These are phyloP conservation scores for Hydrophis major DNA, from an alignment of 2,797 vertebrate genomes.

Conservation along the genomic window DNA sequence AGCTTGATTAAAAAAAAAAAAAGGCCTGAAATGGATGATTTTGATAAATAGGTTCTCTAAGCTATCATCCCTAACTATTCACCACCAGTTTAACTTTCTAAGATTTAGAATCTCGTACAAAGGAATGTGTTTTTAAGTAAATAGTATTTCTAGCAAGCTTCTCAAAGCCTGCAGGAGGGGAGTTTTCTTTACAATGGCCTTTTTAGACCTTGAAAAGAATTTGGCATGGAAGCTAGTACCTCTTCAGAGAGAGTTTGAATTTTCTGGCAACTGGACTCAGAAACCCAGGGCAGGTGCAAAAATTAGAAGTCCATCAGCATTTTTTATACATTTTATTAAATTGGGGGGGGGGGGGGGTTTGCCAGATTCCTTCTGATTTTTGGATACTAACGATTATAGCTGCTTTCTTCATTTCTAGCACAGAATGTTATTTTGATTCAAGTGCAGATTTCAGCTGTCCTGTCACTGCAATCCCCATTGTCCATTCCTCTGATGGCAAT, in stretches of 20 bases:
- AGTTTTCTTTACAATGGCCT: background rate
- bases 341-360: rapidly evolving
- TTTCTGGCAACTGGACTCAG: background rate
- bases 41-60: background rate
- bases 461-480: background rate
- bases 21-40: background rate
- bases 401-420: background rate
- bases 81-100: background rate
- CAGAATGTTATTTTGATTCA: background rate
- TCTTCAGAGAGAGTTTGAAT: background rate
- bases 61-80: background rate
- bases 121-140: background rate
- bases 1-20: background rate
- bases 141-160: background rate
- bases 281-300: background rate
- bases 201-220: background rate
- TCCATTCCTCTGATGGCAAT: background rate
- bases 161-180: background rate
- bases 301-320: background rate
- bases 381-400: background rate
- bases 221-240: background rate
- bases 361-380: background rate
- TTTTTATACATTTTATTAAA: background rate
- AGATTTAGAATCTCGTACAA: background rate
- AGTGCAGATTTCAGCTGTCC: background rate